Conservation (phyloP, 2,113 vertebrate species). For the Microcebus griseorufus region DNA sequence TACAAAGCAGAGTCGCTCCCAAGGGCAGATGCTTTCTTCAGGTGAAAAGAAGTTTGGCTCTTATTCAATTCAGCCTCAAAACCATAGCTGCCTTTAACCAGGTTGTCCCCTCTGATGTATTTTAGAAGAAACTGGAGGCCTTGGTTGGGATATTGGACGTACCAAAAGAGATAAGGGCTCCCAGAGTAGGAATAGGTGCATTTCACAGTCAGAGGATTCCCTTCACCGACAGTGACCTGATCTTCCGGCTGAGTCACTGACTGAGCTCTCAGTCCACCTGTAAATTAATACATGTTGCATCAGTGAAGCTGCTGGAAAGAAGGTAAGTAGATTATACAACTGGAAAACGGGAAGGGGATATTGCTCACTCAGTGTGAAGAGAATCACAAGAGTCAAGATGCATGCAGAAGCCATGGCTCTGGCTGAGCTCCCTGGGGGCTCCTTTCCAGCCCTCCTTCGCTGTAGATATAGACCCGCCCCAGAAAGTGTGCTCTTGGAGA, state of each 20-base stretch:
- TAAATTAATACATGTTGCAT: neutral
- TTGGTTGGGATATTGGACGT: neutral
- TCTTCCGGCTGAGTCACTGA: neutral
- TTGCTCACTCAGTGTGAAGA: constrained; percentile 41
- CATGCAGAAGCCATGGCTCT: neutral
- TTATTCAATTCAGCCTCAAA: constrained; percentile 45
- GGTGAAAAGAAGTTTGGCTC: constrained; percentile 44
- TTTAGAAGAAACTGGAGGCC: constrained; percentile 44
- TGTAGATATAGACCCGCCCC: neutral
- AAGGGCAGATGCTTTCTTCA: constrained; percentile 2
- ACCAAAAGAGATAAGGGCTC: constrained; percentile 38
- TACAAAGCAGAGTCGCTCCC: constrained; percentile 41
- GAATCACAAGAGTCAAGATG: neutral
- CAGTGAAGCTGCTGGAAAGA: neutral
- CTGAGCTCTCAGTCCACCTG: constrained; percentile 14
- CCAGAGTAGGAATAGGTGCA: constrained; percentile 17
- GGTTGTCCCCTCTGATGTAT: neutral
- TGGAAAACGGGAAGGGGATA: neutral
- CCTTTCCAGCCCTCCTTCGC: neutral
- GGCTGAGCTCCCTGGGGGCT: too few relatives aligned
- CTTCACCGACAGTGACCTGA: neutral
- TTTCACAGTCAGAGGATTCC: neutral
- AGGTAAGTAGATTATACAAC: neutral
- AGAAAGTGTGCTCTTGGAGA: neutral
- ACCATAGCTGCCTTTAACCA: neutral